Evolutionary conservation across 2,797 vertebrate species (phyloP), one percentile per base, ranked within the genome.

Genomic region (Forpus xanthops): DNA sequence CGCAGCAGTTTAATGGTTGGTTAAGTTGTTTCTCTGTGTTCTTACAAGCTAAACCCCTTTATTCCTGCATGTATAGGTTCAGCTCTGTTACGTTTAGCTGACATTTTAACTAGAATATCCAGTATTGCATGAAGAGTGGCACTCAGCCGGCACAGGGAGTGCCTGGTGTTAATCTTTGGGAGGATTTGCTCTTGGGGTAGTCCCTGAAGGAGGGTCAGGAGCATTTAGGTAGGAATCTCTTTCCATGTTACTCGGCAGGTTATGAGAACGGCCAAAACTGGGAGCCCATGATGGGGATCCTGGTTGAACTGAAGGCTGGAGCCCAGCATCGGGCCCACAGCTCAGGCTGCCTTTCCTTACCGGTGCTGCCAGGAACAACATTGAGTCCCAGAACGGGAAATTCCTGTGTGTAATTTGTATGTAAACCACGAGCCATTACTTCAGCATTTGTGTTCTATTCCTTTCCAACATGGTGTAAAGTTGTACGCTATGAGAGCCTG

Each of bases 81-180:
- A 41, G 42, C 61, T 84, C 70, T 89, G 68, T 81, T 76, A 68
- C 85, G 81, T 58, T 71, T 85, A 94, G 79, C 45, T 71, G 84
- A 68, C 71, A 80, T 35, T 93, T 87, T 89, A 79, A 76, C 75
- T 92, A 78, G 75, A 47, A 44, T 92, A 90, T 50, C 21, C 33
- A 1, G 3, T 50, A 47, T 60, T 50, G 53, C 77, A 50, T 0
- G 9, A 60, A 80, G 77, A 83, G 61, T 4, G 2, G 86, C 41
- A 19, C 28, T 41, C 1, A 2, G 17, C 70, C 1, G 4, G 70
- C 45, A 23, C 68, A 67, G 0, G 1, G 25, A 18, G 47, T 1
- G 1, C 6, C 1, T 0, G 7, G 5, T 47, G 53, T 44, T 25
- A n/a, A 53, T 13, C 33, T 24, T 0, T 2, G 53, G 84, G 23